phyloP scores from a whole-genome alignment of 2,888 invertebrate species.

The Lamproptera curius region DNA sequence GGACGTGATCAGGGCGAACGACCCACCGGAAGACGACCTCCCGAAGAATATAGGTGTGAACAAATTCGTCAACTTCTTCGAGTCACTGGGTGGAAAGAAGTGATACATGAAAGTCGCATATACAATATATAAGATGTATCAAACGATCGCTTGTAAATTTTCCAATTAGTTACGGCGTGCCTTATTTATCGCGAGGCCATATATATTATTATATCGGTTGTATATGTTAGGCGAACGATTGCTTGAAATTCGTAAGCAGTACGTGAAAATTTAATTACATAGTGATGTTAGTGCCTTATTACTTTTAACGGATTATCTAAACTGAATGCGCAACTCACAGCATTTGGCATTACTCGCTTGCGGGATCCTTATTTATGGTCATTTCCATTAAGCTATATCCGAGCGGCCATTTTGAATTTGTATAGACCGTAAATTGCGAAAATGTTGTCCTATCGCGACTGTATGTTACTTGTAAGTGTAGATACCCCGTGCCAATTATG shows the following conservation, averaged over 20 bases:
- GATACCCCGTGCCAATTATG: slow-evolving; percentile 40
- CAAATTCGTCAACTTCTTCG: slow-evolving; percentile 71
- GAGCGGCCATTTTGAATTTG: neutral
- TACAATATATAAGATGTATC: slow-evolving; percentile 6
- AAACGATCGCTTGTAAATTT: slow-evolving; percentile 8
- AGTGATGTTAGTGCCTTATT: slow-evolving; percentile 19
- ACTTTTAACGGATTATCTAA: slow-evolving; percentile 7
- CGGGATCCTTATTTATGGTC: neutral
- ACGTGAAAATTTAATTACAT: slow-evolving; percentile 1
- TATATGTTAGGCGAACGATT: neutral
- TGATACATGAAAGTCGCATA: slow-evolving; percentile 29
- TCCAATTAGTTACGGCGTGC: neutral
- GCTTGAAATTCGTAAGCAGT: slow-evolving; percentile 11
- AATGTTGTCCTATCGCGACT: neutral
- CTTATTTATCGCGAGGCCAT: neutral
- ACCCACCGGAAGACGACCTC: slow-evolving; percentile 68
- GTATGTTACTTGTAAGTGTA: slow-evolving; percentile 21
- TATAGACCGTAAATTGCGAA: neutral
- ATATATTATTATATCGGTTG: slow-evolving; percentile 10
- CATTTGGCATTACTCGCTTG: neutral
- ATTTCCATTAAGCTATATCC: neutral
- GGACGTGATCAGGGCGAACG: slow-evolving; percentile 67
- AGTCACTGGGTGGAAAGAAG: slow-evolving; percentile 69
- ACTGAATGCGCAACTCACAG: neutral
- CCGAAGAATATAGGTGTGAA: slow-evolving; percentile 72